These are phyloP conservation scores for Ganaspis brasiliensis DNA, from an alignment of 2,888 invertebrate species.

Conservation along the genomic window DNA sequence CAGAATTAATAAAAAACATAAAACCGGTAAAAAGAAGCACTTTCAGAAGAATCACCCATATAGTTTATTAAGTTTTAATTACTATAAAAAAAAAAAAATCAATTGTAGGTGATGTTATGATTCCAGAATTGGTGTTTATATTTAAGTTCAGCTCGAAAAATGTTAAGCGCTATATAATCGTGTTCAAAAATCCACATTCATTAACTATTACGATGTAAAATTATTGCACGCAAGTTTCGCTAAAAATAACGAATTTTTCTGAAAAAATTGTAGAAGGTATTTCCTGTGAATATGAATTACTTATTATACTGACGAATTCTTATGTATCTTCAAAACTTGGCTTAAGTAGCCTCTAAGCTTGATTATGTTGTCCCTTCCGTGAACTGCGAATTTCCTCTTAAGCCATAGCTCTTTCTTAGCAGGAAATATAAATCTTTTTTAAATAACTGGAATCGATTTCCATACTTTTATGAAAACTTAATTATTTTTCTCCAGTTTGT, in stretches of 20 bases:
- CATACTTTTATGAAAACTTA: neutral
- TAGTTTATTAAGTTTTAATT: too few relatives aligned
- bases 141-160: too few relatives aligned
- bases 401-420: neutral
- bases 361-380: constrained; percentile 36
- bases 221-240: neutral
- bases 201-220: neutral
- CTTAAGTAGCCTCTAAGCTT: neutral
- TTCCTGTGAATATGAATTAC: constrained; percentile 34
- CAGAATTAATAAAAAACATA: too few relatives aligned
- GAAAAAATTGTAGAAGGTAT: constrained; percentile 11
- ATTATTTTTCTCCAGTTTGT: neutral
- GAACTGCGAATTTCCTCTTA: constrained; percentile 33
- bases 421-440: constrained; percentile 29
- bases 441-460: constrained; percentile 18
- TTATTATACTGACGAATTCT: constrained; percentile 25
- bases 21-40: too few relatives aligned
- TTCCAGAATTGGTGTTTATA: too few relatives aligned
- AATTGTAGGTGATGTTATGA: too few relatives aligned
- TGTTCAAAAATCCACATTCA: too few relatives aligned
- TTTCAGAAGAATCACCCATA: too few relatives aligned
- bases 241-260: constrained; percentile 9
- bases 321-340: neutral
- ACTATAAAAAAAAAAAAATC: too few relatives aligned
- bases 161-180: too few relatives aligned